Base-by-base conservation (phyloP, 2,888 invertebrate species). In the Scaptomyza cyrtandrae region DNA sequence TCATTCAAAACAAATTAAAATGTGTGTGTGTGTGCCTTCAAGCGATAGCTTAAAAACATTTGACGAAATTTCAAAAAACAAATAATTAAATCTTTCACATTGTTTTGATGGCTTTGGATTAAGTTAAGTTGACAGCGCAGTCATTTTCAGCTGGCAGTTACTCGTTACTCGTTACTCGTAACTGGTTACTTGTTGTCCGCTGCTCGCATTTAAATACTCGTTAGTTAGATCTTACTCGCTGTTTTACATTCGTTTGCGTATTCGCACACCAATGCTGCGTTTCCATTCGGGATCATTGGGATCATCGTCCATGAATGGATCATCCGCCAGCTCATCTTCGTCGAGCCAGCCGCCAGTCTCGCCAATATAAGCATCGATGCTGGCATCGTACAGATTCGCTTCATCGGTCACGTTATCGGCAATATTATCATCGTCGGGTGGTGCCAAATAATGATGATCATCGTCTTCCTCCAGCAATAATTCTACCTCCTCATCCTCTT, bases 211-310 rank as follows among this genome's bases (percentile, higher is more conserved):
- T 1, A 9, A 10, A 6, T 6, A 14, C 46, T 61, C 37, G 14
- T n/a, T 16, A 27, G 11, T 48, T 27, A 11, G 4, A 37, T 14
- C 2, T 14, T 14, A 39, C 14, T 39, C 13, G 16, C 37, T 60
- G 41, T 27, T 27, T 44, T 72, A 88, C 39, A 78, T 39, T 16
- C 85, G 80, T 54, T 74, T 74, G 50, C 89, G 89, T 19, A 69
- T 50, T 6, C 80, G 74, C 31, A 50, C 78, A 7, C 73, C 83
- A 14, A 77, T 55, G 52, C 83, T 88, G 57, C 89, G 90, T 50
- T 88, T 95, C 97, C 97, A 97, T 90, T 97, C 97, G 6, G 95
- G 95, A 93, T 97, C 97, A 90, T 97, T 96, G 29, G 97, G 97
- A 92, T 97, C 97, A 74, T 96, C 96, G 90, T 96, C 96, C 69